phyloP scores from a whole-genome alignment of 2,888 invertebrate species.

The Ypsolopha sequella region DNA sequence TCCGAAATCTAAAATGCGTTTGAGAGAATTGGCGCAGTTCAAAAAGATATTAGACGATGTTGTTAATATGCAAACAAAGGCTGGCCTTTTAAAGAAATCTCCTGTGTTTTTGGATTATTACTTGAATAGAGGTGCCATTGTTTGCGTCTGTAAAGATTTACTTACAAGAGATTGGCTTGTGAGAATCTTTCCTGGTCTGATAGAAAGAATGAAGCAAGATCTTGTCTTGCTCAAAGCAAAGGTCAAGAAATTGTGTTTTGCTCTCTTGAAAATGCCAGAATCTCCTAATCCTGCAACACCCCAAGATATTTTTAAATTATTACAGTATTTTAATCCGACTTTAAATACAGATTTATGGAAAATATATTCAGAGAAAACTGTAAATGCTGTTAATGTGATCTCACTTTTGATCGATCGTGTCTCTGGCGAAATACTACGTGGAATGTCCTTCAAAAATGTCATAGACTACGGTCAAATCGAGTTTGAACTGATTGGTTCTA shows the following conservation, averaged over 20 bases:
- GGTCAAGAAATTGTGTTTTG: conserved; percentile 48
- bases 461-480: conserved; percentile 55
- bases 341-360: conserved; percentile 45
- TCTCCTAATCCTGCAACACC: conserved; percentile 45
- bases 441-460: conserved; percentile 47
- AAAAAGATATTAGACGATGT: conserved; percentile 40
- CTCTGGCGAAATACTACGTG: conserved; percentile 51
- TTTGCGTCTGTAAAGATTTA: conserved; percentile 49
- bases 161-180: conserved; percentile 55
- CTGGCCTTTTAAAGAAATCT: conserved; percentile 35
- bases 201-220: conserved; percentile 46
- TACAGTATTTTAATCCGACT: conserved; percentile 56
- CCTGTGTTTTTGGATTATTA: conserved; percentile 53
- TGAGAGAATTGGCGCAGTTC: conserved; percentile 45
- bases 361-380: conserved; percentile 40
- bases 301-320: conserved; percentile 44
- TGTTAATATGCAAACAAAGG: conserved; percentile 51
- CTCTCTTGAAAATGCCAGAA: conserved; percentile 41
- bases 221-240: conserved; percentile 43
- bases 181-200: conserved; percentile 43
- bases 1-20: conserved; percentile 47
- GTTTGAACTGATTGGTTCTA: conserved; percentile 49
- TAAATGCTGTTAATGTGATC: conserved; percentile 34
- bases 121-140: conserved; percentile 49
- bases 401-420: conserved; percentile 48